Evolutionary conservation across 2,888 invertebrate species (phyloP).

Genomic region (Anaspis maculata): DNA sequence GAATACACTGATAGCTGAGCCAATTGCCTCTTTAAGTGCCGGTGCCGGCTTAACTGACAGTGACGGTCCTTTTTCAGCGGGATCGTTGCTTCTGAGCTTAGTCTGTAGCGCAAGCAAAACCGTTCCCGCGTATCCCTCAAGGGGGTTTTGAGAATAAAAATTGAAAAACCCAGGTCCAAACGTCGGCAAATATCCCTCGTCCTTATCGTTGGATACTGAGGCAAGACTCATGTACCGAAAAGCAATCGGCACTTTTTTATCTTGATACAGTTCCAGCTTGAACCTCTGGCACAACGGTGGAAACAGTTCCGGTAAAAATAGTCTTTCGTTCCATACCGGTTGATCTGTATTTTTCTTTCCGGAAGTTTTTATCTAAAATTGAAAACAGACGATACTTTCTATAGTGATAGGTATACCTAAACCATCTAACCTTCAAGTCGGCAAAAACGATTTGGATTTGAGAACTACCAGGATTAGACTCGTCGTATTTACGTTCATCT

Average conservation of each 20-base stretch:
- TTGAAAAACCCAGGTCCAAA: slow-evolving; percentile 77
- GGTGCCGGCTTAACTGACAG: too few relatives aligned
- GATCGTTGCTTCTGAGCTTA: slow-evolving; percentile 50
- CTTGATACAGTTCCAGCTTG: slow-evolving; percentile 53
- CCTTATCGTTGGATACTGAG: slow-evolving; percentile 50
- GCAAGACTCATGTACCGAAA: slow-evolving; percentile 50
- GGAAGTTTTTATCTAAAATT: slow-evolving; percentile 48
- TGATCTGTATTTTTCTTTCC: slow-evolving; percentile 51
- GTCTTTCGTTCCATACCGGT: slow-evolving; percentile 69
- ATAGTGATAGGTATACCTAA: not conserved
- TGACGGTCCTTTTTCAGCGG: not conserved
- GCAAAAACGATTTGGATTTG: slow-evolving; percentile 55
- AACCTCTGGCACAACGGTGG: slow-evolving; percentile 71
- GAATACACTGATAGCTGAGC: not conserved
- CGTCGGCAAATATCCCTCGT: slow-evolving; percentile 66
- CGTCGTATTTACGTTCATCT: slow-evolving; percentile 38
- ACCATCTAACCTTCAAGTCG: slow-evolving; percentile 50
- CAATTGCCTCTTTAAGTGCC: not conserved
- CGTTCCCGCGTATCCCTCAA: slow-evolving; percentile 61
- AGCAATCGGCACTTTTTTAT: slow-evolving; percentile 42
- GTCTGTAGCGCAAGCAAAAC: slow-evolving; percentile 65
- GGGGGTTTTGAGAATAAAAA: slow-evolving; percentile 57
- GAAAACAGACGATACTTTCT: slow-evolving; percentile 1
- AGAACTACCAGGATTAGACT: slow-evolving; percentile 36
- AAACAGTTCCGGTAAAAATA: slow-evolving; percentile 72